Evolutionary conservation across 2,113 vertebrate genomes (phyloP), one percentile per base, ranked within the genome.

Genomic region (Elachura formosa): DNA sequence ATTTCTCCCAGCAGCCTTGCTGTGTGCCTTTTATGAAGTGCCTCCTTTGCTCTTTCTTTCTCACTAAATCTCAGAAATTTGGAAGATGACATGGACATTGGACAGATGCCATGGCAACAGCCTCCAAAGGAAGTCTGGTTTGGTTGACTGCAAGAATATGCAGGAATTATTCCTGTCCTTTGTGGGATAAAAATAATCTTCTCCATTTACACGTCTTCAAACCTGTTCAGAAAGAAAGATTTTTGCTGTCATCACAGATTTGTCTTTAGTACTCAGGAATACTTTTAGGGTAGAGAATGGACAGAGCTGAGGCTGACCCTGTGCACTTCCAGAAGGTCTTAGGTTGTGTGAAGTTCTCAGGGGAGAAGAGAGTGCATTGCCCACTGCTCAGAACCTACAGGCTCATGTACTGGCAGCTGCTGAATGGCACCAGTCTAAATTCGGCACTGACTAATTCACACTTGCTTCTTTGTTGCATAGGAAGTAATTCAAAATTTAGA

Each of bases 61-160:
- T 78, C 0, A 1, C 40, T 83, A 86, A 48, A 48, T 76, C 25
- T 82, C 52, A 79, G 45, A 64, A 91, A 73, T 83, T 41, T 87
- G 62, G 46, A 83, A 76, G 78, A 73, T 83, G 75, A 34, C 74
- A 20, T 54, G 67, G 89, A 51, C 21, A 22, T 46, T 93, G 83
- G 88, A 95, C 51, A 90, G 82, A 55, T 90, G 75, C 75, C 79
- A 91, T 92, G 63, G 88, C 87, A 95, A 95, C 85, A 62, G 67
- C 46, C 55, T 90, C 41, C 34, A 14, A 77, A 75, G n/a, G 19
- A 86, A 54, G 22, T 54, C 36, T 69, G 24, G 45, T 64, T 91
- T 90, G 85, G 12, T 74, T 87, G 58, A 29, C 46, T 85, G 49
- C 21, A 54, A 73, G 33, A 34, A 61, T 73, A 29, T 34, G 14